A percentile compares a stretch with the other conserved stretches of the same genome.
Conservation (phyloP, 2,113 vertebrate species). For the Anthoscopus minutus region DNA sequence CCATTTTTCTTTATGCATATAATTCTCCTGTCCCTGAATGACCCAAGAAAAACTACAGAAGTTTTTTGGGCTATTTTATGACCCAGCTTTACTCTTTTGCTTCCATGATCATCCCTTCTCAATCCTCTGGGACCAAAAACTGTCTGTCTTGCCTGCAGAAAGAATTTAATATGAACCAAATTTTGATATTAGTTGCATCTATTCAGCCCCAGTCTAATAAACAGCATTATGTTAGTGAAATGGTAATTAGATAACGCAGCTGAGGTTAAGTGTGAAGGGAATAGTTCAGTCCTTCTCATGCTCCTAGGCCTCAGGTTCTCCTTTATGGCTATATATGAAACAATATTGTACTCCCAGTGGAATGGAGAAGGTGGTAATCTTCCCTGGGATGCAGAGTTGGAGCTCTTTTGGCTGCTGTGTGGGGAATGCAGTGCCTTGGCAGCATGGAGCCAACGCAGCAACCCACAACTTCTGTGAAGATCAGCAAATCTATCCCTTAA, state of each 20-base stretch:
- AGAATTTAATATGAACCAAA: neutral
- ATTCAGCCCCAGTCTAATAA: neutral
- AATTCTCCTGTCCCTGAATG: neutral
- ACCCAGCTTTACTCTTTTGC: slow-evolving; percentile 6
- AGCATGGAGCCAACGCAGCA: neutral
- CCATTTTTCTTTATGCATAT: neutral
- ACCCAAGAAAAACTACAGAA: neutral
- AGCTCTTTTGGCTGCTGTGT: neutral
- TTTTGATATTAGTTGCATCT: neutral
- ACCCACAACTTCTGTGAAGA: accelerated
- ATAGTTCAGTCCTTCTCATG: neutral
- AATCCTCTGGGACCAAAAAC: neutral
- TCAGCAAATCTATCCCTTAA: neutral
- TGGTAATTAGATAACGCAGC: neutral
- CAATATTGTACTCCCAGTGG: neutral
- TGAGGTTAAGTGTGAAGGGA: neutral
- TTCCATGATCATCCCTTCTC: neutral
- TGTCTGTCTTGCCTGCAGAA: neutral
- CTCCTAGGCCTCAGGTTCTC: neutral
- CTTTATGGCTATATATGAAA: neutral
- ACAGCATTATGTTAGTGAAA: neutral
- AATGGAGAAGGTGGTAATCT: neutral
- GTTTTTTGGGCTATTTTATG: neutral
- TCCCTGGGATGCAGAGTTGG: neutral
- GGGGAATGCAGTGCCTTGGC: slow-evolving; percentile 9